Conservation (phyloP, 2,797 vertebrate species). For the Galagoides demidoff region DNA sequence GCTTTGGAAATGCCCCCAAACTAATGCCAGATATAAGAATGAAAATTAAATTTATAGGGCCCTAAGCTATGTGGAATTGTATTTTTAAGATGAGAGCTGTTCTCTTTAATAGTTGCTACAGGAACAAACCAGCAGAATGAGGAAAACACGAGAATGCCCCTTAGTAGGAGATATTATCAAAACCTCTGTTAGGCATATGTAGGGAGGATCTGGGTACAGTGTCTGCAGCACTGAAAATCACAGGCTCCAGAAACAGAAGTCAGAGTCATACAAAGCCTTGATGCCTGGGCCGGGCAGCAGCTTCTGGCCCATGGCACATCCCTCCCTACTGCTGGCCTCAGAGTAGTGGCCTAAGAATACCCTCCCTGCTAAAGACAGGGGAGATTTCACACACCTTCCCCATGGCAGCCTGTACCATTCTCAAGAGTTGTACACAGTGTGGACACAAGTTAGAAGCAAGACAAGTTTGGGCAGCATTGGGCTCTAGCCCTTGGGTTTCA, state of each 20-base stretch:
- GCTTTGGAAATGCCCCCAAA: constrained; percentile 61
- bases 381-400: background rate
- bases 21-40: constrained; percentile 53
- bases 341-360: background rate
- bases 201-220: background rate
- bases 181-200: constrained; percentile 17
- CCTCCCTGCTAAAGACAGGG: background rate
- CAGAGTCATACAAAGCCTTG: background rate
- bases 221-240: background rate
- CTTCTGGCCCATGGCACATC: background rate
- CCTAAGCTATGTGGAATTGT: background rate
- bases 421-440: background rate
- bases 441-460: background rate
- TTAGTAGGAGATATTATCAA: constrained; percentile 44
- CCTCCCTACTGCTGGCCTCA: background rate
- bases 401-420: background rate
- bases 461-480: background rate
- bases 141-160: constrained; percentile 24
- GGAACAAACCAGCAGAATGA: constrained; percentile 56
- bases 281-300: too few relatives aligned
- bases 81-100: constrained; percentile 55
- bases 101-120: constrained; percentile 43
- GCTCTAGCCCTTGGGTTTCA: background rate
- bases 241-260: background rate
- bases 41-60: constrained; percentile 58